Evolutionary conservation across 2,888 invertebrate genomes (phyloP).

Genomic region (Drosophila macrospina): DNA sequence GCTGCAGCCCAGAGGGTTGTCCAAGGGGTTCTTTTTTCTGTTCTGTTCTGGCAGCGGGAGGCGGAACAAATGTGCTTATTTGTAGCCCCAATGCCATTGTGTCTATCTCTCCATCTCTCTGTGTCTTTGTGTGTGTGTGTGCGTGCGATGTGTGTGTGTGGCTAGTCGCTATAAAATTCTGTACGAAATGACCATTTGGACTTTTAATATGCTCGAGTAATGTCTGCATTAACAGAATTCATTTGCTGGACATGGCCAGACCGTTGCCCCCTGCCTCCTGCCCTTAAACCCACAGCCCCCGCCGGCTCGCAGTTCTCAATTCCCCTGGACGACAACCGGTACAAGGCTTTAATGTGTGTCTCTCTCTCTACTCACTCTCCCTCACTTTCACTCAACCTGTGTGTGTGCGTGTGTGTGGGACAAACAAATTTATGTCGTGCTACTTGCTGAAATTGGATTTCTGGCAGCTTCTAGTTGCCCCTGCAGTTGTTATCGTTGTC

Average conservation of each 20-base stretch:
- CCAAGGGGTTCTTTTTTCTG: slow-evolving; percentile 28
- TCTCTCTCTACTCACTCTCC: background rate
- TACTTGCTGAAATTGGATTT: slow-evolving; percentile 81
- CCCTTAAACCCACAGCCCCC: background rate
- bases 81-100: slow-evolving; percentile 54
- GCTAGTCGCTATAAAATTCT: slow-evolving; percentile 78
- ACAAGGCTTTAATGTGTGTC: slow-evolving; percentile 31
- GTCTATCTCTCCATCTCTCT: slow-evolving; percentile 13
- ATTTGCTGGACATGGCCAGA: slow-evolving; percentile 71
- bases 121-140: slow-evolving; percentile 26
- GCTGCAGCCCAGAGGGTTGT: slow-evolving; percentile 56
- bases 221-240: slow-evolving; percentile 83
- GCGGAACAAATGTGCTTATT: slow-evolving; percentile 77
- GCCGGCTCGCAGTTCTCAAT: slow-evolving; percentile 33
- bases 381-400: slow-evolving; percentile 3
- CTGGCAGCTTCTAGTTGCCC: slow-evolving; percentile 56
- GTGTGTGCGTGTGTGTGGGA: slow-evolving; percentile 59
- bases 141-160: slow-evolving; percentile 42
- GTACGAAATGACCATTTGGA: slow-evolving; percentile 79
- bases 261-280: background rate
- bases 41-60: slow-evolving; percentile 31
- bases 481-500: slow-evolving; percentile 23
- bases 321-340: slow-evolving; percentile 38
- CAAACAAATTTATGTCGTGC: slow-evolving; percentile 80
- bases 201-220: slow-evolving; percentile 83